These are phyloP conservation scores for Dysmachus trigonus DNA, from an alignment of 2,888 invertebrate genomes.

Conservation along the genomic window DNA sequence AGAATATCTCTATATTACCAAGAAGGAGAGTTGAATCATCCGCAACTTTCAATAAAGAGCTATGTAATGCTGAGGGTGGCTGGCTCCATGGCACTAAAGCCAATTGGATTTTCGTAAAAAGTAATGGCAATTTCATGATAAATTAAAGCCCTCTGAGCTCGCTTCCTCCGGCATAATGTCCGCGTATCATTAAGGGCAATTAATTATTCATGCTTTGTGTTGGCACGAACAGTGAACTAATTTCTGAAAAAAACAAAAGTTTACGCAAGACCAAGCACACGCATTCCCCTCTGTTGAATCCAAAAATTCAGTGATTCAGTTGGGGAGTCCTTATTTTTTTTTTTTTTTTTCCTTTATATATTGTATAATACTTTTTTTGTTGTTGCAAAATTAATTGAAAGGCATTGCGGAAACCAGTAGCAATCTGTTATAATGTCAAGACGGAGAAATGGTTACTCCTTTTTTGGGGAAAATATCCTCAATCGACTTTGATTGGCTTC, in stretches of 20 bases:
- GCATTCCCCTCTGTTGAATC: neutral
- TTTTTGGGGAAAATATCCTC: neutral
- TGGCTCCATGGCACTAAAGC: neutral
- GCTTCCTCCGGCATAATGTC: neutral
- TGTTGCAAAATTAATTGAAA: slow-evolving; percentile 17
- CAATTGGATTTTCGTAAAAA: neutral
- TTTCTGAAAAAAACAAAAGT: neutral
- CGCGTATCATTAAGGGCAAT: slow-evolving; percentile 10
- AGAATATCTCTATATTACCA: neutral
- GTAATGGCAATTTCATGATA: neutral
- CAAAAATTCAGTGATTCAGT: neutral
- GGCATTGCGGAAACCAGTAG: neutral
- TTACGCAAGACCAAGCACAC: neutral
- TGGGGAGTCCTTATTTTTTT: neutral
- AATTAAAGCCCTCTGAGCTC: neutral
- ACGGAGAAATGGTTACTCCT: neutral
- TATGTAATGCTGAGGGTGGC: neutral
- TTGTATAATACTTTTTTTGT: too few relatives aligned
- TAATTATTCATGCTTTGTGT: slow-evolving; percentile 11
- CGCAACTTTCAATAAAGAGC: neutral
- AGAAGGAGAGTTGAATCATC: neutral
- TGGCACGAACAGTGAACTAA: neutral
- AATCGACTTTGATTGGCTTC: neutral
- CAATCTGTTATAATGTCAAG: slow-evolving; percentile 5
- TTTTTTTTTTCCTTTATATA: neutral